Conservation (phyloP, 2,888 invertebrate genomes). For the Ennomos erosarius region DNA sequence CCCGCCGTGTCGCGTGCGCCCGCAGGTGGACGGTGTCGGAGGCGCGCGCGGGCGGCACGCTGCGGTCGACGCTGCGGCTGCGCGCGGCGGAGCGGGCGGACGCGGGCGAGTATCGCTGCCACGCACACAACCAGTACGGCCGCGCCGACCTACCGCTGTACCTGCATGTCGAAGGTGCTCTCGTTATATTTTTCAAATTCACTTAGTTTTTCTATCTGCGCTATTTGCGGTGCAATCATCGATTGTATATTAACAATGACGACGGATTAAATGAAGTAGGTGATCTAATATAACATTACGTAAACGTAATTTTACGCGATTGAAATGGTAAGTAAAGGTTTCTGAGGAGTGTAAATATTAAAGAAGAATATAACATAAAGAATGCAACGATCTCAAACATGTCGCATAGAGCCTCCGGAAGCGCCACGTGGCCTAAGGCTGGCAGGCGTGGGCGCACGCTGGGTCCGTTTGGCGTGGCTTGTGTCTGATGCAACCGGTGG, state of each 20-base stretch:
- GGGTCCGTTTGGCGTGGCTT: conserved; percentile 85
- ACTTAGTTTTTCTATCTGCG: too few relatives aligned
- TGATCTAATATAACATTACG: too few relatives aligned
- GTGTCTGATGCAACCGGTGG: conserved; percentile 4
- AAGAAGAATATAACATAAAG: too few relatives aligned
- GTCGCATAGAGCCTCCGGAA: conserved; percentile 86
- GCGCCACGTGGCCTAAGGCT: conserved; percentile 85
- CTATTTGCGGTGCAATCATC: too few relatives aligned
- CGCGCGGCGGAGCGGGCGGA: conserved; percentile 88
- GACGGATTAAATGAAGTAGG: too few relatives aligned
- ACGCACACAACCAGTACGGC: conserved; percentile 89
- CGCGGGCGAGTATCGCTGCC: conserved; percentile 89
- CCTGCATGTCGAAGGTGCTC: conserved; percentile 87
- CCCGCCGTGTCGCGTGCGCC: background rate
- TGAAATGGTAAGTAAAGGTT: too few relatives aligned
- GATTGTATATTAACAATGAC: too few relatives aligned
- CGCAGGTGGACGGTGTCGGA: conserved; percentile 86
- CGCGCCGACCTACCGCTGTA: conserved; percentile 87
- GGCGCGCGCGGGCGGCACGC: conserved; percentile 87
- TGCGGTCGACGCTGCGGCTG: conserved; percentile 88
- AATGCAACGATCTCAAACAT: too few relatives aligned
- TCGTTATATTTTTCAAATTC: too few relatives aligned
- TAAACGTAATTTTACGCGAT: too few relatives aligned
- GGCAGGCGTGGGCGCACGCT: conserved; percentile 85
- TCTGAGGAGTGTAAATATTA: too few relatives aligned